phyloP scores from a whole-genome alignment of 2,797 vertebrate species.

The Myripristis jacobus region DNA sequence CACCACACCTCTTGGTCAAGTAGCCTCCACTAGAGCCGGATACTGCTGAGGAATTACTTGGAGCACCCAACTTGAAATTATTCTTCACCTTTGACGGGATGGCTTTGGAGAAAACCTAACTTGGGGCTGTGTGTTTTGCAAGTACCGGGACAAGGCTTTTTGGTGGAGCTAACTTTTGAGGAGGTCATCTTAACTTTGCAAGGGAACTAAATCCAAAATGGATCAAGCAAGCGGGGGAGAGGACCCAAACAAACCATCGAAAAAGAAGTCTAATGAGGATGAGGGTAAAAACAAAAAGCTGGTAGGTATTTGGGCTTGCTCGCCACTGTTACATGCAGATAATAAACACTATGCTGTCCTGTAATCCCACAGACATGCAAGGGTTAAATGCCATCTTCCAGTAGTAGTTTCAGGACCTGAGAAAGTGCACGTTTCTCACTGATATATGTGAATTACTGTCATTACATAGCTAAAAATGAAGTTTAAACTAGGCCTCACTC shows the following conservation, averaged over 20 bases:
- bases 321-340: slow-evolving; percentile 11
- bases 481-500: neutral
- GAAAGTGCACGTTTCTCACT: neutral
- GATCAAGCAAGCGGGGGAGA: slow-evolving; percentile 87
- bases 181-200: slow-evolving; percentile 32
- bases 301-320: slow-evolving; percentile 74
- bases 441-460: neutral
- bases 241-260: slow-evolving; percentile 83
- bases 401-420: neutral
- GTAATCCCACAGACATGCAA: slow-evolving; percentile 32
- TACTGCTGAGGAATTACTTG: slow-evolving; percentile 34
- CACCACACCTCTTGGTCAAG: slow-evolving; percentile 73
- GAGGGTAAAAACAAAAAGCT: slow-evolving; percentile 88
- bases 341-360: slow-evolving; percentile 28
- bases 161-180: slow-evolving; percentile 57
- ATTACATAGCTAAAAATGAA: neutral
- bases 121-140: slow-evolving; percentile 48
- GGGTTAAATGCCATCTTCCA: slow-evolving; percentile 17
- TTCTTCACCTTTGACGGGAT: slow-evolving; percentile 61
- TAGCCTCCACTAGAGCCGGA: slow-evolving; percentile 42
- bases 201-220: slow-evolving; percentile 70
- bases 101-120: slow-evolving; percentile 76
- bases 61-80: slow-evolving; percentile 29
- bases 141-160: slow-evolving; percentile 17
- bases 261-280: slow-evolving; percentile 85